These are phyloP conservation scores for Calcarius ornatus DNA, from an alignment of 2,113 vertebrate genomes.

Conservation along the genomic window DNA sequence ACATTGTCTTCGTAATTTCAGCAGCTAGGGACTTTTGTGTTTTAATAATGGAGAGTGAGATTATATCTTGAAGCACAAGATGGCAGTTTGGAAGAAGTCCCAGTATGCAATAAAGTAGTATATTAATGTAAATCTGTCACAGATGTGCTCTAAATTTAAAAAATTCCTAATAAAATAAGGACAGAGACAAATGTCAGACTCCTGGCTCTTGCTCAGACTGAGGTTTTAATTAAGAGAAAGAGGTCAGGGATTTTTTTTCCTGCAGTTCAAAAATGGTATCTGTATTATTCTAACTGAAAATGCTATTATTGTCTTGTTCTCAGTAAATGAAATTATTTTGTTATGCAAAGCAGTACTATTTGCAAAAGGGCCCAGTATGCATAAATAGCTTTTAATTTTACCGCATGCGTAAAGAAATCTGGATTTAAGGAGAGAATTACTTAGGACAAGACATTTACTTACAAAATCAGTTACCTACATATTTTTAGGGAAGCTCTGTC, in stretches of 20 bases:
- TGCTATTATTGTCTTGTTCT: not conserved
- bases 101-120: not conserved
- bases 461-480: not conserved
- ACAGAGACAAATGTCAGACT: not conserved
- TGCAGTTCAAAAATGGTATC: not conserved
- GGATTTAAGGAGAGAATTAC: not conserved
- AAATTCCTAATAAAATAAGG: not conserved
- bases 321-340: not conserved
- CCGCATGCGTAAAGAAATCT: not conserved
- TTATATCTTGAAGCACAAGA: not conserved
- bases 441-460: not conserved
- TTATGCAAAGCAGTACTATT: not conserved
- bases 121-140: not conserved
- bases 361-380: fast-evolving
- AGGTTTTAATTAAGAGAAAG: not conserved
- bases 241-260: not conserved
- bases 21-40: not conserved
- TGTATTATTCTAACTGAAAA: not conserved
- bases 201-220: not conserved
- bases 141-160: not conserved
- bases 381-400: not conserved
- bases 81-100: not conserved
- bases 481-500: not conserved
- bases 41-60: not conserved
- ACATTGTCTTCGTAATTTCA: not conserved